Conservation (phyloP, 2,113 vertebrate genomes). For the Trematocara nigrifrons region DNA sequence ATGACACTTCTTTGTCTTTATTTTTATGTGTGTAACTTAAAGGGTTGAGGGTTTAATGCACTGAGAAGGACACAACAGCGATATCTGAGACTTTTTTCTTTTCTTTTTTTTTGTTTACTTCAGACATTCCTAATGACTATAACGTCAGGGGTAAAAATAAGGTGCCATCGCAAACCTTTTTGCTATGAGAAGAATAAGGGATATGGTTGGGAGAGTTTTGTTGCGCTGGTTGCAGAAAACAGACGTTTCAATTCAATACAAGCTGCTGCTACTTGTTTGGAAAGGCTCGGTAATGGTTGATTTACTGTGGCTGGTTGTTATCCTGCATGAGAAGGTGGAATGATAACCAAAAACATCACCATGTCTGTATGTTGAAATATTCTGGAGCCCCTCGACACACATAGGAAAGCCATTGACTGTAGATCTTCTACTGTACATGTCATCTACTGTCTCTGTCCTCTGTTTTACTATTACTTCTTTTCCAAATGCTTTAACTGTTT, state of each 20-base stretch:
- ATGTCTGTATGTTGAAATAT: slow-evolving; percentile 50
- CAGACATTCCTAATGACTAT: slow-evolving; percentile 66
- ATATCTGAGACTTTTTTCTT: slow-evolving; percentile 37
- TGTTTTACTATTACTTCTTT: slow-evolving; percentile 63
- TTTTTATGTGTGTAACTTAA: slow-evolving; percentile 50
- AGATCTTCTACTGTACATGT: slow-evolving; percentile 71
- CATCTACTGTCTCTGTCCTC: slow-evolving; percentile 64
- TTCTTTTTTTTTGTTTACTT: slow-evolving; percentile 53
- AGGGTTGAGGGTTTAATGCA: slow-evolving; percentile 52
- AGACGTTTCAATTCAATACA: slow-evolving; percentile 32
- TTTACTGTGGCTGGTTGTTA: slow-evolving; percentile 7
- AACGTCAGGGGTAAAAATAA: slow-evolving; percentile 7
- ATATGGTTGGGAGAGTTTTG: slow-evolving; percentile 35
- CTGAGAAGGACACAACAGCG: slow-evolving; percentile 59
- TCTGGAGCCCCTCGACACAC: slow-evolving; percentile 56
- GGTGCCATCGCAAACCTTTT: neutral
- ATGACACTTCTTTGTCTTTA: slow-evolving; percentile 33
- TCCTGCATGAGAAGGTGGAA: slow-evolving; percentile 16
- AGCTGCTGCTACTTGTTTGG: slow-evolving; percentile 59
- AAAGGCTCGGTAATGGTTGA: slow-evolving; percentile 43
- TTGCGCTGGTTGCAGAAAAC: slow-evolving; percentile 63
- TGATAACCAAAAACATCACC: slow-evolving; percentile 63
- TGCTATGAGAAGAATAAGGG: slow-evolving; percentile 8
- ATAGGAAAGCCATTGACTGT: slow-evolving; percentile 74
- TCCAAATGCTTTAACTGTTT: slow-evolving; percentile 76